Base-by-base conservation (phyloP, 2,113 vertebrate genomes). In the Amphiprion ocellaris region DNA sequence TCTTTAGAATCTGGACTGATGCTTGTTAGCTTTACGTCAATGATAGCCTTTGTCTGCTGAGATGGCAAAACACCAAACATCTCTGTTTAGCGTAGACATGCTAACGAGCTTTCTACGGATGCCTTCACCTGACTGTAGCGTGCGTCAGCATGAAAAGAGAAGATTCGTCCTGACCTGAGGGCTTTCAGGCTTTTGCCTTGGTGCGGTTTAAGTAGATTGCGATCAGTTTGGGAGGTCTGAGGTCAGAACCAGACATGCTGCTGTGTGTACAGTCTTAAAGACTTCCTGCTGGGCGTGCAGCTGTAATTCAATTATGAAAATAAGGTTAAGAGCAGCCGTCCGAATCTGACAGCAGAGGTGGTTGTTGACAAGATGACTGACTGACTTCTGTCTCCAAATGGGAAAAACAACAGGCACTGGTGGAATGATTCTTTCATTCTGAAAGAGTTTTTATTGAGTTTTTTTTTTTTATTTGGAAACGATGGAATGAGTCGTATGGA, bases 191-290 rank as follows among this genome's bases (percentile, higher is more conserved):
- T 62, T 54, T 77, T 85, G 56, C 44, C 37, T 30, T 76, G 69
- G 73, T 62, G 39, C 53, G 59, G 49, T 81, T 83, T 77, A 81
- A 85, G 73, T 62, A 81, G 82, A 87, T 90, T 66, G 24, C 41
- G 46, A 15, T 60, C 28, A 62, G 44, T 66, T 75, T 26, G 81
- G 24, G 77, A 33, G n/a, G 44, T 47, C 33, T 33, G 5, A 49
- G 65, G 72, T 74, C 44, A 60, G 19, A 63, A 26, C 52, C 6
- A 44, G 1, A 7, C 8, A 37, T 37, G 33, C 8, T 10, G 2
- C 33, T 49, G 14, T 55, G 49, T 65, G 9, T 1, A 54, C 52
- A 47, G 30, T 33, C 15, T 28, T 4, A 76, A 68, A 30, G 62
- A 50, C 52, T 47, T 37, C 19, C 5, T 61, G 44, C 12, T 16